Evolutionary conservation across 2,888 invertebrate genomes (phyloP), one percentile per base, ranked within the genome.

Genomic region (Deilephila porcellus): DNA sequence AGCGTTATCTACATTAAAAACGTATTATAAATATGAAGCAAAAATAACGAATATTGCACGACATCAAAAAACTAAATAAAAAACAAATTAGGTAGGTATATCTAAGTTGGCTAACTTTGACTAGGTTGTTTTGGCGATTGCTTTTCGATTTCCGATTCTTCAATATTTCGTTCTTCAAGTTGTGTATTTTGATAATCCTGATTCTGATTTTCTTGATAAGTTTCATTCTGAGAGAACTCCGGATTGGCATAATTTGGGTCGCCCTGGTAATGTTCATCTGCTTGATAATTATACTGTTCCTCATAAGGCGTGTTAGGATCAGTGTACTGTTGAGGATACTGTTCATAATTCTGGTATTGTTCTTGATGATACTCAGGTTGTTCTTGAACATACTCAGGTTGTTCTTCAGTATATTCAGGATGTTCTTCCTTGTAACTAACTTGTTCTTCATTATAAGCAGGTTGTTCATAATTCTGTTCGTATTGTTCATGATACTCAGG

Each of bases 61-160:
- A 91, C 92, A 85, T 88, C 82, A 78, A 76, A 76, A 83, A 80
- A 74, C 78, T 79, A 82, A 76, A 77, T 74, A 73, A 25, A 25
- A 25, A 25, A 25, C 25, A 25, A 25, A 25, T 25, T n/a, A n/a
- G n/a, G 1, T 25, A 25, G 25, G 25, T 25, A 81, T 81, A 78
- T 76, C 81, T 85, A 77, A 76, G 82, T 84, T 67, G 67, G 92
- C 89, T 93, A 93, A 90, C 93, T 93, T 84, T 92, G 87, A 85
- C 83, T 88, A 79, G 82, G 80, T 80, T 88, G 86, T 71, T 83
- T 86, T 78, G 86, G 86, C 80, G 84, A 77, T 80, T 84, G 79
- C 78, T 85, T 81, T 82, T 84, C 84, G 63, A 76, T 84, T 77
- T 84, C 86, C 73, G 74, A 67, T 64, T 72, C 72, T 71, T 63